Percentiles rank a stretch among this genome's conserved stretches.
phyloP scores from a whole-genome alignment of 2,797 vertebrate genomes.

The Taenioides sp. region DNA sequence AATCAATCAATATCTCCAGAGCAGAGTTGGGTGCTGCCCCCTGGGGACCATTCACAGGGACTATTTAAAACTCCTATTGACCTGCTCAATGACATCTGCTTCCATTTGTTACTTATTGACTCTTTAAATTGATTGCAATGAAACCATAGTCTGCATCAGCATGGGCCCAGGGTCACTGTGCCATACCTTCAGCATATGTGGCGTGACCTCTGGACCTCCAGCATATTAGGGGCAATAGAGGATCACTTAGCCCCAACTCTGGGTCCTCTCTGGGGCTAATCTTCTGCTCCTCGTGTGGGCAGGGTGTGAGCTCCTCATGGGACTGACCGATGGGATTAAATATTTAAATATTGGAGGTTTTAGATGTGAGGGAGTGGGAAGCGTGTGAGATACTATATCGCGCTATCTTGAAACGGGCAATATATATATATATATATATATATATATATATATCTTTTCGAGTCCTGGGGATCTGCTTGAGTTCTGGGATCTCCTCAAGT shows the following conservation, averaged over 20 bases:
- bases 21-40: neutral
- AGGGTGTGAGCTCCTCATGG: too few relatives aligned
- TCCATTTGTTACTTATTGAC: neutral
- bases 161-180: neutral
- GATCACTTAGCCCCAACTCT: neutral
- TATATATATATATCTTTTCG: too few relatives aligned
- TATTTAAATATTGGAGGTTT: too few relatives aligned
- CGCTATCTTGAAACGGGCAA: too few relatives aligned
- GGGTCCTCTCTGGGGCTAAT: too few relatives aligned
- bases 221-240: neutral
- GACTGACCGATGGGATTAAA: too few relatives aligned
- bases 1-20: neutral
- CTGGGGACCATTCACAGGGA: neutral
- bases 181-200: neutral
- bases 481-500: too few relatives aligned
- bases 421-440: too few relatives aligned
- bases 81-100: neutral
- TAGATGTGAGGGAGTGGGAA: too few relatives aligned
- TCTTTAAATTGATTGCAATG: neutral
- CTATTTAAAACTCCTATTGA: conserved; percentile 1
- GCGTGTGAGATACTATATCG: too few relatives aligned
- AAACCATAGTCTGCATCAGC: neutral
- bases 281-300: too few relatives aligned
- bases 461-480: too few relatives aligned
- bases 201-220: neutral